Percentiles rank a stretch among this genome's conserved stretches.
phyloP scores from a whole-genome alignment of 2,113 vertebrate genomes.

The Ammospiza nelsoni region DNA sequence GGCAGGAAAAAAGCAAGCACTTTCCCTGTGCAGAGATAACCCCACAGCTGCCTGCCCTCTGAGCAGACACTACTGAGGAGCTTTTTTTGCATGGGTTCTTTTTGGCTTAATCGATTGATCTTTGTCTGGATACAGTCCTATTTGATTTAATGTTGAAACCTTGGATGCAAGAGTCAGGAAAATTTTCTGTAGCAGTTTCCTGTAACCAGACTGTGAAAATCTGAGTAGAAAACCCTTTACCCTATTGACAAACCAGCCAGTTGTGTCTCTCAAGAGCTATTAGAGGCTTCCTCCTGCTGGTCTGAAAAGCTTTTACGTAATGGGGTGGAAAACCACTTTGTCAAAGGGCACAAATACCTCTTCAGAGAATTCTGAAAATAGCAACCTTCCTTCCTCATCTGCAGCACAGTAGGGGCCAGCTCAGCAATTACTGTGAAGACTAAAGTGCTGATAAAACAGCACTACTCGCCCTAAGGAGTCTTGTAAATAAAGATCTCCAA shows the following conservation, averaged over 20 bases:
- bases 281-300: slow-evolving; percentile 11
- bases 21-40: not conserved
- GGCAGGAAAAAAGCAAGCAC: not conserved
- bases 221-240: not conserved
- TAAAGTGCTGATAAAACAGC: slow-evolving; percentile 30
- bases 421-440: slow-evolving; percentile 36
- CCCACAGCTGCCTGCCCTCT: not conserved
- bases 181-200: not conserved
- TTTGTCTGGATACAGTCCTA: not conserved
- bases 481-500: slow-evolving; percentile 31
- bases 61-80: not conserved
- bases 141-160: not conserved
- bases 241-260: not conserved
- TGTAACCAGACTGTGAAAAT: not conserved
- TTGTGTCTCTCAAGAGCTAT: slow-evolving; percentile 18
- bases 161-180: not conserved
- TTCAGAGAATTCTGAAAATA: slow-evolving; percentile 44
- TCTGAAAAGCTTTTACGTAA: slow-evolving; percentile 44
- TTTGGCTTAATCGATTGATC: not conserved
- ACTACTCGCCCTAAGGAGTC: not conserved
- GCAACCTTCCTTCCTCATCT: slow-evolving; percentile 11
- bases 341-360: slow-evolving; percentile 1
- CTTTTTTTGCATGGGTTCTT: not conserved
- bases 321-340: slow-evolving; percentile 19
- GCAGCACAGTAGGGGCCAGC: not conserved